These are phyloP conservation scores for Anoura caudifer DNA, from an alignment of 2,113 vertebrate genomes.

Conservation along the genomic window DNA sequence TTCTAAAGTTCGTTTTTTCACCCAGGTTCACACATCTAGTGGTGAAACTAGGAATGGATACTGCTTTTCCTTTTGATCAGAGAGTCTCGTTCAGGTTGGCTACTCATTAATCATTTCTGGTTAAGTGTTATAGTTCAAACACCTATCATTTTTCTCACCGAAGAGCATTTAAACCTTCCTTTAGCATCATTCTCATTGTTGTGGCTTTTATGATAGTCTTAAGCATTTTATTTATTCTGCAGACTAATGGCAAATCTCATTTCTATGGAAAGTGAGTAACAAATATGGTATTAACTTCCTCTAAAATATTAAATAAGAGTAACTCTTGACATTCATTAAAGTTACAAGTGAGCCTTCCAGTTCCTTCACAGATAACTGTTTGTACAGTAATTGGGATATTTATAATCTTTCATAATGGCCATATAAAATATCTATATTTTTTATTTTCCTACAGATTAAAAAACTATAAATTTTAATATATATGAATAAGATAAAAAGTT, in stretches of 20 bases:
- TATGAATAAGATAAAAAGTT: background rate
- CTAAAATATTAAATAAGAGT: background rate
- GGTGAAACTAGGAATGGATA: background rate
- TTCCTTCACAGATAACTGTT: background rate
- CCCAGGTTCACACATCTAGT: background rate
- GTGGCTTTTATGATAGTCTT: constrained; percentile 20
- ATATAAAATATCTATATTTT: constrained; percentile 16
- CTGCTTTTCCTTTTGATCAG: background rate
- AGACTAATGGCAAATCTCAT: background rate
- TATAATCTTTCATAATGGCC: background rate
- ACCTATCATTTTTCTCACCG: background rate
- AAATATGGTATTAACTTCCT: background rate
- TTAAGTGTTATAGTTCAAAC: background rate
- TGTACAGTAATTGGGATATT: background rate
- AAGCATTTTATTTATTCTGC: background rate
- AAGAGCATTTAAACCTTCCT: background rate
- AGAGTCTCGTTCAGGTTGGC: background rate
- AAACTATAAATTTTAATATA: background rate
- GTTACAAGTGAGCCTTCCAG: background rate
- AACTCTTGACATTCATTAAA: background rate
- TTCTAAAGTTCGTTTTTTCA: background rate
- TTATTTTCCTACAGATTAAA: constrained; percentile 7
- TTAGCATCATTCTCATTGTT: constrained; percentile 1
- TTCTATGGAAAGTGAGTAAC: background rate
- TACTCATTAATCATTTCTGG: background rate